Evolutionary conservation across 2,113 vertebrate genomes (phyloP).

Genomic region (Phainopepla nitens): DNA sequence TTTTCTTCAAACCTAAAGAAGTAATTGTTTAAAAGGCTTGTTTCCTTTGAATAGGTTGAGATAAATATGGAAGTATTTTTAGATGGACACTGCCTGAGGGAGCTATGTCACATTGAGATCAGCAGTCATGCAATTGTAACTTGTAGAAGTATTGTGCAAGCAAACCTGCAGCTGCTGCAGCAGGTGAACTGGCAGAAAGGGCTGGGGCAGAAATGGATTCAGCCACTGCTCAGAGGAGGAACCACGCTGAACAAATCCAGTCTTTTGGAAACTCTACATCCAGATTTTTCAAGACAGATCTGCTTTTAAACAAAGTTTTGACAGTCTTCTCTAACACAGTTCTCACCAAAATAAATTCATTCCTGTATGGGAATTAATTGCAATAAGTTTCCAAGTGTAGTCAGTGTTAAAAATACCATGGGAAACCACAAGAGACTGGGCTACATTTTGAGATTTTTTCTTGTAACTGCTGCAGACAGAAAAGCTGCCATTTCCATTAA

Average conservation of each 20-base stretch:
- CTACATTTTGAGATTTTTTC: not conserved
- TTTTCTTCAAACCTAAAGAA: not conserved
- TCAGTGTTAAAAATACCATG: not conserved
- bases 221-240: not conserved
- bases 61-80: not conserved
- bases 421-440: not conserved
- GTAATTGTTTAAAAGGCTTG: not conserved
- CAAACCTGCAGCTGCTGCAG: not conserved
- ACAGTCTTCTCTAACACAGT: not conserved
- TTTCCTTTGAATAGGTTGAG: not conserved
- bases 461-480: not conserved
- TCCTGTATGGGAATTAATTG: not conserved
- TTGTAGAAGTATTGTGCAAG: not conserved
- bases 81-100: not conserved
- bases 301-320: not conserved
- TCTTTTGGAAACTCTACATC: not conserved
- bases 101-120: not conserved
- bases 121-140: not conserved
- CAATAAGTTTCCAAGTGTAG: not conserved
- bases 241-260: rapidly evolving
- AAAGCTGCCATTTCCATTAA: not conserved
- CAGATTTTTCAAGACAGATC: not conserved
- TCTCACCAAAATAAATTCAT: not conserved
- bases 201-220: not conserved
- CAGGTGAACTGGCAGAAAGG: not conserved